Percentiles rank a stretch among this genome's conserved stretches.
Conservation (phyloP, 2,888 invertebrate species). For the Ennomos erosarius region DNA sequence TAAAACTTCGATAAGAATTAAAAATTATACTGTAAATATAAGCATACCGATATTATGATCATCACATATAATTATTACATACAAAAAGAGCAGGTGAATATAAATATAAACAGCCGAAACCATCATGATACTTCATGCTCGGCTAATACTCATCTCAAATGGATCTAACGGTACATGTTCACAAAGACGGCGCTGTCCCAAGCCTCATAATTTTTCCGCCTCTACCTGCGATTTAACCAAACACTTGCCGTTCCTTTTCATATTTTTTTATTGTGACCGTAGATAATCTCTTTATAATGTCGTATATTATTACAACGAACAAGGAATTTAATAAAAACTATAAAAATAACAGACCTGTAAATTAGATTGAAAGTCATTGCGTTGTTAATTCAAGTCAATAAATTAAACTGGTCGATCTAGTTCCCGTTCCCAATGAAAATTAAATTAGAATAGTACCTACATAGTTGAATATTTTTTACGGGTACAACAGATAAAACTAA, state of each 20-base stretch:
- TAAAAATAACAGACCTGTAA: constrained; percentile 12
- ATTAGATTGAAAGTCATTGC: background rate
- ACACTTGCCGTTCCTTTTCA: constrained; percentile 72
- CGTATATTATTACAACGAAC: constrained; percentile 41
- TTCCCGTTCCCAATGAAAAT: constrained; percentile 21
- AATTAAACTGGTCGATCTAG: constrained; percentile 7
- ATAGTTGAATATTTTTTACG: constrained; percentile 48
- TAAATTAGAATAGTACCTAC: constrained; percentile 39
- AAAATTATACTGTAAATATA: too few relatives aligned
- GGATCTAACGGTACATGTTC: constrained; percentile 70
- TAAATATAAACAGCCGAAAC: constrained; percentile 42
- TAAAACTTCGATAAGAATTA: too few relatives aligned
- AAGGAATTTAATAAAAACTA: constrained; percentile 15
- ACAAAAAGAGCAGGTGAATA: constrained; percentile 46
- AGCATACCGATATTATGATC: too few relatives aligned
- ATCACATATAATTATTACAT: background rate
- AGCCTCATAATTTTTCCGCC: constrained; percentile 55
- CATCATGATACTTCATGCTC: constrained; percentile 63
- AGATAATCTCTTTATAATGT: constrained; percentile 64
- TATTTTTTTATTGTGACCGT: constrained; percentile 60
- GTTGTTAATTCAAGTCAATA: constrained; percentile 7
- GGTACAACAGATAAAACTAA: constrained; percentile 63
- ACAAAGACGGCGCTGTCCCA: constrained; percentile 66
- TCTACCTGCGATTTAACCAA: constrained; percentile 73
- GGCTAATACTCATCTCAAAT: constrained; percentile 60